Percentiles rank a stretch among this genome's conserved stretches.
These are phyloP conservation scores for Macrosiphum euphorbiae DNA, from an alignment of 2,888 invertebrate genomes.

Conservation along the genomic window DNA sequence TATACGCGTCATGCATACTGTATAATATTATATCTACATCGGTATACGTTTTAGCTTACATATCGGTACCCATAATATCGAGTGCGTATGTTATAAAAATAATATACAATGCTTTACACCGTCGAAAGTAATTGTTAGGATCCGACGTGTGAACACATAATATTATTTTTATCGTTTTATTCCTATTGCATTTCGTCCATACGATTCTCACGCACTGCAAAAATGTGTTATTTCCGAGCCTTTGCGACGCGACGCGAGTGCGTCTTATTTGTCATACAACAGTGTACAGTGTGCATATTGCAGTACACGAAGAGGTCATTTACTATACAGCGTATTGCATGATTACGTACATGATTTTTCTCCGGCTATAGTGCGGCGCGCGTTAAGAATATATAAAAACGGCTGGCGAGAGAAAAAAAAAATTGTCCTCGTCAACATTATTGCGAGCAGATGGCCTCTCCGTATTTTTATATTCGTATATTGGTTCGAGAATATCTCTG, in stretches of 20 bases:
- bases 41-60: neutral
- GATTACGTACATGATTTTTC: conserved; percentile 18
- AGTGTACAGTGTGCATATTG: neutral
- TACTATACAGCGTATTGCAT: neutral
- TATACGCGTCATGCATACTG: neutral
- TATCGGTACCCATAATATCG: neutral
- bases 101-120: neutral
- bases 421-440: neutral
- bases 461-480: too few species aligned
- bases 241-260: neutral
- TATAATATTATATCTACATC: neutral
- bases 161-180: conserved; percentile 8
- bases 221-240: neutral
- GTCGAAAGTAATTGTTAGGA: neutral
- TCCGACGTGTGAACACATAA: neutral
- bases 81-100: neutral
- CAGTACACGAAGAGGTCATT: neutral
- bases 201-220: neutral
- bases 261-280: neutral
- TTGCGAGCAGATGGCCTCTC: neutral
- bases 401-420: neutral
- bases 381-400: conserved; percentile 31
- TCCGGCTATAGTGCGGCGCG: neutral
- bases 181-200: neutral
- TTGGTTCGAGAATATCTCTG: neutral